phyloP scores from a whole-genome alignment of 2,888 invertebrate species.

The Geophilus truncorum region DNA sequence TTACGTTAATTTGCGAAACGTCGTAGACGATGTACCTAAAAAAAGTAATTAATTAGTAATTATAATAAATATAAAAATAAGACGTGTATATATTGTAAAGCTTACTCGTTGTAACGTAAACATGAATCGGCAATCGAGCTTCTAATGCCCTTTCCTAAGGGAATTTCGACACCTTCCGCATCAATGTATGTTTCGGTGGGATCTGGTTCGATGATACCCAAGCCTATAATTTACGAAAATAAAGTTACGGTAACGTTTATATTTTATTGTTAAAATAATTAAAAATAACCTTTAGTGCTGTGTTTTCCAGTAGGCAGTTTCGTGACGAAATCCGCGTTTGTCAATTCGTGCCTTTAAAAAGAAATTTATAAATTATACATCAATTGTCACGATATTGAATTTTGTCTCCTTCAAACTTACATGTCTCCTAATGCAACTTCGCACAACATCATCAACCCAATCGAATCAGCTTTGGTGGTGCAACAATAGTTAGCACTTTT shows the following conservation, averaged over 20 bases:
- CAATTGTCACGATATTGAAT: neutral
- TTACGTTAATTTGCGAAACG: constrained; percentile 83
- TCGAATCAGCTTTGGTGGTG: constrained; percentile 62
- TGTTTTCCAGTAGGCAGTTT: constrained; percentile 77
- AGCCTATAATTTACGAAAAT: constrained; percentile 45
- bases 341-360: constrained; percentile 65
- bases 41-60: too few species aligned
- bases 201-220: constrained; percentile 80
- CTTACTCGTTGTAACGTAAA: constrained; percentile 90
- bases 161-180: constrained; percentile 69
- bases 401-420: constrained; percentile 63
- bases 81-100: too few species aligned
- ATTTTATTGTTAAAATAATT: neutral
- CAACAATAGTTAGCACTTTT: constrained; percentile 97
- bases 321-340: constrained; percentile 64
- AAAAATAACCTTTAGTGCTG: constrained; percentile 68
- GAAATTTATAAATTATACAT: neutral
- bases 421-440: constrained; percentile 93
- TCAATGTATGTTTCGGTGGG: constrained; percentile 57
- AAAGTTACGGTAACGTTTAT: too few species aligned
- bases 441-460: constrained; percentile 83
- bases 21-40: constrained; percentile 91
- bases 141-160: constrained; percentile 62
- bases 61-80: too few species aligned
- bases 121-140: constrained; percentile 49